phyloP scores from a whole-genome alignment of 92 coral and sea anemone species.

The Phenganax subtilis region DNA sequence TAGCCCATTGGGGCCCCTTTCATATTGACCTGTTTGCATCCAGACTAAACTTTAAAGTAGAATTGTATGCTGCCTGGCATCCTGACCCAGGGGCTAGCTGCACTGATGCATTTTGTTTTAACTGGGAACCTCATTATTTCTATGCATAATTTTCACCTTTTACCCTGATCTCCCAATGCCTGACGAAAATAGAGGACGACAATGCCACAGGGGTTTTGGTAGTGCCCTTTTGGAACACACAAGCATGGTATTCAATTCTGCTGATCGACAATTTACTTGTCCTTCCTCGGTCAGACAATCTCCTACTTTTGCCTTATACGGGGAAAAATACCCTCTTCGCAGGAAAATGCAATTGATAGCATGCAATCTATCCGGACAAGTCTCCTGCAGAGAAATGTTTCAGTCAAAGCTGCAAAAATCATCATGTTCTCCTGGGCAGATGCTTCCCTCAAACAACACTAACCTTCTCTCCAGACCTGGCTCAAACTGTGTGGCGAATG shows the following conservation, averaged over 20 bases:
- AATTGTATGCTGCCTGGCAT: constrained; percentile 29
- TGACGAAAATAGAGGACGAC: constrained; percentile 38
- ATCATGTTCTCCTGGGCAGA: constrained; percentile 39
- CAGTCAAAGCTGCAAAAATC: constrained; percentile 37
- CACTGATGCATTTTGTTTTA: constrained; percentile 26
- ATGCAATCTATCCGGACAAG: constrained; percentile 18
- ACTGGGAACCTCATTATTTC: constrained; percentile 29
- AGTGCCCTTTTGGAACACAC: constrained; percentile 42
- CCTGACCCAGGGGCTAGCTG: constrained; percentile 41
- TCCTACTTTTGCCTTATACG: constrained; percentile 6
- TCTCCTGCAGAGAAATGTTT: constrained; percentile 29
- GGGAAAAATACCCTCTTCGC: constrained; percentile 16
- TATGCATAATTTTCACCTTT: constrained; percentile 40
- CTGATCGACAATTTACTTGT: constrained; percentile 34
- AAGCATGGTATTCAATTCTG: constrained; percentile 39
- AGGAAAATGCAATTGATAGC: constrained; percentile 14
- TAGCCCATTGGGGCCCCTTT: too few relatives aligned
- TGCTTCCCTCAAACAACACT: constrained; percentile 40
- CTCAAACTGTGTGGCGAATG: constrained; percentile 37
- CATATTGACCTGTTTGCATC: too few relatives aligned
- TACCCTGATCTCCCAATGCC: constrained; percentile 30
- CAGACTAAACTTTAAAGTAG: constrained; percentile 38
- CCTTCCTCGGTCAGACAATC: constrained; percentile 34
- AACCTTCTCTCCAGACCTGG: constrained; percentile 30
- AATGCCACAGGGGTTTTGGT: constrained; percentile 32